Base-by-base conservation (phyloP, 1,140 invertebrate genomes). In the Nasonia longicornis region DNA sequence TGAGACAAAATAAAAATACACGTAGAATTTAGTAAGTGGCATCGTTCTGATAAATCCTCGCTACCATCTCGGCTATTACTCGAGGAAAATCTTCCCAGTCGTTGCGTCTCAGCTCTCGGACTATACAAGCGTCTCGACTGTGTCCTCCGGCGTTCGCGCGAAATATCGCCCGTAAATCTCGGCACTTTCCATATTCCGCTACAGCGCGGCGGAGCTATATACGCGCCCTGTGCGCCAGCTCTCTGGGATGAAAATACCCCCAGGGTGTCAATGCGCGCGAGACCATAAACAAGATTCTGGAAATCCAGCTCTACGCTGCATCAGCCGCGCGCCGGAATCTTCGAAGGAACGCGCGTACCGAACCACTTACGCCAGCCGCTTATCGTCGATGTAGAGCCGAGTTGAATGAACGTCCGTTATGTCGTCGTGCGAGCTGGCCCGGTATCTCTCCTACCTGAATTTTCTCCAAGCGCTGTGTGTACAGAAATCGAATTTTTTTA, bases 211-310 rank as follows among this genome's bases (percentile, higher is more conserved):
- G 20, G 12, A 58, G 20, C 52, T 58, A n/a, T 58, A 78, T 26
- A 22, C 31, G 31, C 4, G 35, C 67, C 63, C 16, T 12, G 64
- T 45, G 6, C 16, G n/a, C 38, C 3, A 3, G 42, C n/a, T 7
- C 35, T 12, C 31, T 3, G 38, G 22, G 29, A 48, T 75, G 73
- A 75, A 66, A 22, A 77, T 67, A 31, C 38, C 22, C n/a, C 8
- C 16, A 31, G 42, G 81, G 76, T 84, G 83, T 83, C 77, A 82
- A 83, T 76, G 72, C 77, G 22, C 42, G 14, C 42, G 26, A 31
- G 14, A 35, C 77, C 82, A 83, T 86, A 85, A 86, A 86, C 79
- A 84, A 84, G 82, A 84, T 83, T 85, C 82, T 77, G 83, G 81
- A 86, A 84, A 86, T 83, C 81, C 81, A 80, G 67, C 77, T 75